Base-by-base conservation (phyloP, 2,888 invertebrate genomes). In the Coelogynopora nodosa region DNA sequence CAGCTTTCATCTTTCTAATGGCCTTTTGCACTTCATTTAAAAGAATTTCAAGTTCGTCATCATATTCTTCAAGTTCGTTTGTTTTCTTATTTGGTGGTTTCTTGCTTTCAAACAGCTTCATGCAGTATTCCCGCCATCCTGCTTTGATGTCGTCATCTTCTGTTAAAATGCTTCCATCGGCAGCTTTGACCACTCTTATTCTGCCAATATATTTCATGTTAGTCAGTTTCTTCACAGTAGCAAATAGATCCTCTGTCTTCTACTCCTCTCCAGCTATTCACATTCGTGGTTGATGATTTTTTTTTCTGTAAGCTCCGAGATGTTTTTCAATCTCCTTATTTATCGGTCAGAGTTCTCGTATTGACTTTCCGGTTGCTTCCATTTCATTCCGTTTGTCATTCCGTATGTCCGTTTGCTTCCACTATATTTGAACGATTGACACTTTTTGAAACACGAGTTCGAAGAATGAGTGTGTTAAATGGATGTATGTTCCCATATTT, bases 51-150 rank as follows among this genome's bases (percentile, higher is more conserved):
- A 2, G 74, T 74, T 74, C 23, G 23, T 74, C 74, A 74, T 74
- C 74, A 74, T 74, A 74, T 2, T 74, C 5, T 13, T 23, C 23
- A 74, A 23, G 74, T 13, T n/a, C n/a, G n/a, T 74, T n/a, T 23
- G 74, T 74, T 74, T 74, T 74, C 74, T 2, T 74, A 23, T 74
- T 74, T 74, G 27, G 2, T 5, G 74, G 18, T 26, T 74, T 26
- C 74, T 74, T 74, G 74, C 74, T 74, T 74, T 74, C 23, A 74
- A 74, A 74, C 74, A 74, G 27, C 5, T 74, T 13, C 74, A 74
- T 13, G 18, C 74, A 26, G 74, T 74, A 74, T 74, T 74, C 18
- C n/a, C n/a, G n/a, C n/a, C n/a, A n/a, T n/a, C n/a, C n/a, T n/a
- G n/a, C n/a, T n/a, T n/a, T n/a, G n/a, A n/a, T n/a, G n/a, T n/a